Percentiles rank a stretch among this genome's conserved stretches.
Evolutionary conservation across 2,113 vertebrate genomes (phyloP).

Genomic region (Antechinus flavipes): DNA sequence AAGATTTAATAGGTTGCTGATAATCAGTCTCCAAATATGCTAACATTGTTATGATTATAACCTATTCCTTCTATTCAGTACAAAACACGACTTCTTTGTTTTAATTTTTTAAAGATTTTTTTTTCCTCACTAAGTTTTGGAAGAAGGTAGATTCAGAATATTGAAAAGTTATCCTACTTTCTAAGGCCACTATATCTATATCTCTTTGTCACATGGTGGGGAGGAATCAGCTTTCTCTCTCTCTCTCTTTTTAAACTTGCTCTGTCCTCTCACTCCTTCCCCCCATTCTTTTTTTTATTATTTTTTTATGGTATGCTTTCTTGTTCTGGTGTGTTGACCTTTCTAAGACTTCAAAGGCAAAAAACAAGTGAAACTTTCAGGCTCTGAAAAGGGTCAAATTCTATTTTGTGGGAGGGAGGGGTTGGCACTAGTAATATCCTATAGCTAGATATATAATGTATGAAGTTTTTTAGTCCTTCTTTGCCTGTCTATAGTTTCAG

Average conservation of each 20-base stretch:
- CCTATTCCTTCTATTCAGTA: conserved; percentile 24
- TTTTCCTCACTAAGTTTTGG: background rate
- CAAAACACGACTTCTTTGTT: background rate
- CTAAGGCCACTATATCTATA: background rate
- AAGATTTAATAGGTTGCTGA: background rate
- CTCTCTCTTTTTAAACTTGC: background rate
- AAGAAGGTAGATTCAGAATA: conserved; percentile 25
- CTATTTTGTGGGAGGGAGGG: background rate
- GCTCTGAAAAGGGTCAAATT: conserved; percentile 4
- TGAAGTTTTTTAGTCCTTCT: background rate
- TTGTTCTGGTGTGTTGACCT: conserved; percentile 15
- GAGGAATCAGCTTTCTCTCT: background rate
- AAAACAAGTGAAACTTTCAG: conserved; percentile 34
- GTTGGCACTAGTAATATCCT: background rate
- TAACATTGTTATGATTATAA: background rate
- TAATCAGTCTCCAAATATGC: conserved; percentile 11
- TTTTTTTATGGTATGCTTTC: background rate
- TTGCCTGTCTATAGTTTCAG: background rate
- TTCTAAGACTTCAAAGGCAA: background rate
- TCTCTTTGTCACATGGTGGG: background rate
- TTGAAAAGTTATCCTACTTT: background rate
- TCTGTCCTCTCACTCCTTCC: no score
- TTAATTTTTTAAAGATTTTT: no score
- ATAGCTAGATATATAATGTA: background rate
- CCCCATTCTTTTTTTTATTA: background rate